phyloP scores from a whole-genome alignment of 2,113 vertebrate species.

The Pseudorectes ferrugineus region DNA sequence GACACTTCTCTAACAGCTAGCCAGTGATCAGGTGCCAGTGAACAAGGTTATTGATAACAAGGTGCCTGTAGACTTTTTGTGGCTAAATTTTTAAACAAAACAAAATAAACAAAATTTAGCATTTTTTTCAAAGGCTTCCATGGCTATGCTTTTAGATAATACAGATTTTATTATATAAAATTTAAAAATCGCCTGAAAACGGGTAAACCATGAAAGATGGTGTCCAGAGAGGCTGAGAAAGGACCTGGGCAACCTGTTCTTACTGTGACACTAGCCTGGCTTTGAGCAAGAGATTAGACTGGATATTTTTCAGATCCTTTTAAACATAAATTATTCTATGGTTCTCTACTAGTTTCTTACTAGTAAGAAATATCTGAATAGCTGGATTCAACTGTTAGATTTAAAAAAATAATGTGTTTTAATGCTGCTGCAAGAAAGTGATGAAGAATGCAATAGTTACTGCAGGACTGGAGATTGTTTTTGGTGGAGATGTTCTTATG shows the following conservation, averaged over 20 bases:
- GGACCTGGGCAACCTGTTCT: background rate
- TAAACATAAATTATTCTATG: background rate
- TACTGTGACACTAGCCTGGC: background rate
- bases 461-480: background rate
- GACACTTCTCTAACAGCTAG: background rate
- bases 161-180: background rate
- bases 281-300: background rate
- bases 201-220: background rate
- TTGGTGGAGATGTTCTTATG: rapidly evolving
- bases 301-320: background rate
- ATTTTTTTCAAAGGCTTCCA: background rate
- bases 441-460: background rate
- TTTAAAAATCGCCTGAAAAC: background rate
- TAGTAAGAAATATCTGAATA: background rate
- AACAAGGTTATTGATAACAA: background rate
- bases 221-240: background rate
- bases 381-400: background rate
- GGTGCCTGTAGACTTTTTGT: background rate
- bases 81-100: background rate
- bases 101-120: background rate
- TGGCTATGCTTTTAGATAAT: background rate
- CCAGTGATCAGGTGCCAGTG: background rate
- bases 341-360: background rate
- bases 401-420: background rate
- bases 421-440: background rate